phyloP scores from a whole-genome alignment of 1,140 invertebrate genomes.

The Chelonus insularis region DNA sequence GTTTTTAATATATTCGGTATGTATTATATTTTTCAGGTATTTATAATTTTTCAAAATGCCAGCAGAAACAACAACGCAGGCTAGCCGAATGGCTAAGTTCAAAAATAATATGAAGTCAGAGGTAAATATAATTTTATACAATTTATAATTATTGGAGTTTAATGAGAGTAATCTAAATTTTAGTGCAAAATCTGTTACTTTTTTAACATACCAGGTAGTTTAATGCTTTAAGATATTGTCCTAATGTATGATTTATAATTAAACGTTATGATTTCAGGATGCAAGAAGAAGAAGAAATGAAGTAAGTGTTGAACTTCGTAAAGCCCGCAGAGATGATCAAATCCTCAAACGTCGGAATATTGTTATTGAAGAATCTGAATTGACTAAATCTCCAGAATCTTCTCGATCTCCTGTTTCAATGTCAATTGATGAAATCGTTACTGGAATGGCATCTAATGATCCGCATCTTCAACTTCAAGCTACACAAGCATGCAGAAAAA shows the following conservation, averaged over 20 bases:
- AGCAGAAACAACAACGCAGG: constrained; percentile 13
- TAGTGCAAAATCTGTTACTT: too few relatives aligned
- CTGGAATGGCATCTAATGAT: constrained; percentile 67
- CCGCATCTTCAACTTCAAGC: constrained; percentile 66
- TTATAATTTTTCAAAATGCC: constrained; percentile 33
- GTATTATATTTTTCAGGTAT: not conserved
- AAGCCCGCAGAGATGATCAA: constrained; percentile 93
- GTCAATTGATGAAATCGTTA: constrained; percentile 68
- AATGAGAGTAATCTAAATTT: too few relatives aligned
- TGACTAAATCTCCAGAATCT: constrained; percentile 63
- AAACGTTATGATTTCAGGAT: too few relatives aligned
- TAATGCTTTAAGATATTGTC: too few relatives aligned
- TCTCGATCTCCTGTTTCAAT: constrained; percentile 56
- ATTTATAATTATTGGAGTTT: not conserved
- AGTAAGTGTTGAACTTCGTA: constrained; percentile 86
- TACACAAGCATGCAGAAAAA: constrained; percentile 81
- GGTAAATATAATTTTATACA: constrained; percentile 30
- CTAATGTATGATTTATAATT: too few relatives aligned
- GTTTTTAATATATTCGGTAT: too few relatives aligned
- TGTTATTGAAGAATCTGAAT: constrained; percentile 49
- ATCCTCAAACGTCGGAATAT: constrained; percentile 84
- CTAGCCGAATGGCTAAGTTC: constrained; percentile 38
- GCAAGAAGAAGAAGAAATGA: constrained; percentile 86
- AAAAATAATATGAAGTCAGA: constrained; percentile 42
- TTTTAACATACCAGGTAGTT: too few relatives aligned